A percentile compares a stretch with the other conserved stretches of the same genome.
Evolutionary conservation across 2,888 invertebrate genomes (phyloP).

Genomic region (Lasius platythorax): DNA sequence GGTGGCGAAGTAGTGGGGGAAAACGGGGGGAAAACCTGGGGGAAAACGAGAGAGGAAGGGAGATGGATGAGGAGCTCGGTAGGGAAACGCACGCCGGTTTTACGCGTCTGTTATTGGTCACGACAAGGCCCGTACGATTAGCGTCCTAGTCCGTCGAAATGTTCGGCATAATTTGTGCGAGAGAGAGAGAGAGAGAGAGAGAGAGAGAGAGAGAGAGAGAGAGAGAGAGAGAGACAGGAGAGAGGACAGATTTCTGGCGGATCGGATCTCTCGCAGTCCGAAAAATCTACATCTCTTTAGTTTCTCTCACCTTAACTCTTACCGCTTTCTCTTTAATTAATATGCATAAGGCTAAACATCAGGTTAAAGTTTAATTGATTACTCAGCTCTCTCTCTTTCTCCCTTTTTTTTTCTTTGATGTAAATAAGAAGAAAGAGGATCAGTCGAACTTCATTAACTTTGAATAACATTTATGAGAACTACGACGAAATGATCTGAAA

Average conservation of each 20-base stretch:
- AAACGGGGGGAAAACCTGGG: constrained; percentile 26
- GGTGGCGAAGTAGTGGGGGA: constrained; percentile 39
- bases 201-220: too few species aligned
- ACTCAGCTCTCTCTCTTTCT: not conserved
- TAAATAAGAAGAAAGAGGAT: not conserved
- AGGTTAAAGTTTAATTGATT: not conserved
- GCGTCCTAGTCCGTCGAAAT: not conserved
- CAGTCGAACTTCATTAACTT: not conserved
- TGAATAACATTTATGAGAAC: not conserved
- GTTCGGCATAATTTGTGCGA: not conserved
- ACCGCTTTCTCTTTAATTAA: constrained; percentile 22
- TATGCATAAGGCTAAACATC: not conserved
- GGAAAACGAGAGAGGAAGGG: constrained; percentile 43
- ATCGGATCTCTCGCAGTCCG: not conserved
- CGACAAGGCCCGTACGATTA: constrained; percentile 62
- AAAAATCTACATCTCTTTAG: not conserved
- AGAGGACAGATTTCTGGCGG: not conserved
- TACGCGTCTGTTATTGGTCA: constrained; percentile 71
- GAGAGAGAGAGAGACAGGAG: not conserved
- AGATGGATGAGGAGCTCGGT: constrained; percentile 34
- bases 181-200: too few species aligned
- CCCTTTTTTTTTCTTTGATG: not conserved
- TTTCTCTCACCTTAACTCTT: not conserved
- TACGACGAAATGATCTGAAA: not conserved
- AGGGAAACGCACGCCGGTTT: constrained; percentile 69